phyloP scores from a whole-genome alignment of 2,888 invertebrate species.

The Sphaerophoria rueppellii region DNA sequence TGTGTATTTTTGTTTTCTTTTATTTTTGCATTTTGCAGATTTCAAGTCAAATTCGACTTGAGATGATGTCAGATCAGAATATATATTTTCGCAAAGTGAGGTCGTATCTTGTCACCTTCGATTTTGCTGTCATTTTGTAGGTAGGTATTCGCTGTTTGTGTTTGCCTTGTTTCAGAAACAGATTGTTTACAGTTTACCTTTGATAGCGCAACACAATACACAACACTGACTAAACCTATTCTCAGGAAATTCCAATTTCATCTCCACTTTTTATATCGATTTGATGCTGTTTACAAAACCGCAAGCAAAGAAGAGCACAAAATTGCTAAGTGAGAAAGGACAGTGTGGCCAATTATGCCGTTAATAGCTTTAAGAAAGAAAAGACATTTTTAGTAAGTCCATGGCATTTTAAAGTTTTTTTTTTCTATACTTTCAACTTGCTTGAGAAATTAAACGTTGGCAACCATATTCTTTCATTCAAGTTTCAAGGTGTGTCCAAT shows the following conservation, averaged over 20 bases:
- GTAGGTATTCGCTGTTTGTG: not conserved
- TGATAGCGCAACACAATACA: not conserved
- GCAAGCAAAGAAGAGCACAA: constrained; percentile 21
- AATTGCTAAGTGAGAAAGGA: constrained; percentile 11
- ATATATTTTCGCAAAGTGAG: constrained; percentile 37
- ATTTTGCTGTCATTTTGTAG: constrained; percentile 25
- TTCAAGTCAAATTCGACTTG: constrained; percentile 9
- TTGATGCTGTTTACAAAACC: constrained; percentile 27
- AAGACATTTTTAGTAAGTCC: not conserved
- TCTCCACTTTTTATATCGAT: constrained; percentile 1
- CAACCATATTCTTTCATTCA: not conserved
- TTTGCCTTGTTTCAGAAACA: not conserved
- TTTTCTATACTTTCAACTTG: not conserved
- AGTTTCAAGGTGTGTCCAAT: constrained; percentile 63
- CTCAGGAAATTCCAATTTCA: constrained; percentile 52
- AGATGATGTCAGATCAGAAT: constrained; percentile 66
- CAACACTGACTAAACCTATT: not conserved
- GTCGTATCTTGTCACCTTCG: constrained; percentile 42
- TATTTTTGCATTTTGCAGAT: constrained; percentile 10
- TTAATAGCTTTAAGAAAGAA: not conserved
- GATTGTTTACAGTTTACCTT: constrained; percentile 36
- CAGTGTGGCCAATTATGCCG: not conserved
- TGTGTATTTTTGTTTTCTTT: not conserved
- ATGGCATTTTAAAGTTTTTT: not conserved
- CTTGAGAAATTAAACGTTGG: not conserved